Conservation (phyloP, 2,113 vertebrate species). For the Sinocyclocheilus maitianheensis region DNA sequence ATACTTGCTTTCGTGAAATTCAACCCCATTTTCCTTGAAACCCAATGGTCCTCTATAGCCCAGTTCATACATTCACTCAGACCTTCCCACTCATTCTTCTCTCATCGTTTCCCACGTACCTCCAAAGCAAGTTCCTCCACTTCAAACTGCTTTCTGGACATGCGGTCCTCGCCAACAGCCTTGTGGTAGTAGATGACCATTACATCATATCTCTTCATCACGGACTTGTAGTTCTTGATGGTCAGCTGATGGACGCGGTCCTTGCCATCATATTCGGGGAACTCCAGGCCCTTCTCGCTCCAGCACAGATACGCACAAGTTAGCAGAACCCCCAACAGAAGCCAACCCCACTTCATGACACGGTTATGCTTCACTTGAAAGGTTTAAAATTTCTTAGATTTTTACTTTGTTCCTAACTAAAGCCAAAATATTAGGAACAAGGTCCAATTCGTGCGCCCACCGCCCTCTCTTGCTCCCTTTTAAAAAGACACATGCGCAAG, state of each 20-base stretch:
- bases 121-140: constrained; percentile 88
- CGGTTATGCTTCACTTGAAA: constrained; percentile 4
- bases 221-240: constrained; percentile 85
- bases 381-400: neutral
- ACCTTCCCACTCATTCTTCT: neutral
- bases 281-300: constrained; percentile 81
- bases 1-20: neutral
- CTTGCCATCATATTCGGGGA: constrained; percentile 86
- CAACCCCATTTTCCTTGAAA: neutral
- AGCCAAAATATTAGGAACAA: constrained; percentile 64
- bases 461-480: constrained; percentile 62
- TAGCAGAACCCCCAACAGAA: constrained; percentile 72
- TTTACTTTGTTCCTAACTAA: constrained; percentile 60
- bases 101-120: constrained; percentile 71
- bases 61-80: neutral
- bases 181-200: constrained; percentile 90
- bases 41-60: neutral
- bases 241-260: constrained; percentile 84
- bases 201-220: constrained; percentile 89
- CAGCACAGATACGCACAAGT: constrained; percentile 66
- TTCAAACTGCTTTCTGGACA: constrained; percentile 83
- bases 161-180: constrained; percentile 79
- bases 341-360: constrained; percentile 77
- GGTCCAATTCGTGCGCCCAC: constrained; percentile 64
- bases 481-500: constrained; percentile 65